These are phyloP conservation scores for Microchrysa polita DNA, from an alignment of 2,888 invertebrate species.

Conservation along the genomic window DNA sequence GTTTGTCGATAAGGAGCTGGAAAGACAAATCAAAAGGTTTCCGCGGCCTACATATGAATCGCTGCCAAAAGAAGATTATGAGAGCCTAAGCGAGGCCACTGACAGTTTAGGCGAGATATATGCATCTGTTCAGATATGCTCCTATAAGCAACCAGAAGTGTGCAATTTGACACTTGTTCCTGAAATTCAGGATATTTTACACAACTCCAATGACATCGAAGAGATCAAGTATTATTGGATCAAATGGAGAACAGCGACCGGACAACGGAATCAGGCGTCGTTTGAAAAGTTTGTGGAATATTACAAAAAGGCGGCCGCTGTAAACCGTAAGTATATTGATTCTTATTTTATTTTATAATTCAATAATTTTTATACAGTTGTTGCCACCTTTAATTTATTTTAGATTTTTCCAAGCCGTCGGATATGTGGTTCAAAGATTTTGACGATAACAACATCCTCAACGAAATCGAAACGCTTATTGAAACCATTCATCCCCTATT, in stretches of 20 bases:
- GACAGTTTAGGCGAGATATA: slow-evolving; percentile 80
- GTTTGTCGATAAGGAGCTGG: slow-evolving; percentile 72
- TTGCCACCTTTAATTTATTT: slow-evolving; percentile 15
- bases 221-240: slow-evolving; percentile 61
- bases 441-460: slow-evolving; percentile 64
- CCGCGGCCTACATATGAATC: slow-evolving; percentile 77
- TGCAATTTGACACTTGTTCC: slow-evolving; percentile 79
- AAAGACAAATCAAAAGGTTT: slow-evolving; percentile 78
- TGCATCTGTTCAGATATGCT: slow-evolving; percentile 79
- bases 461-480: slow-evolving; percentile 56
- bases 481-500: slow-evolving; percentile 56
- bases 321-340: slow-evolving; percentile 56
- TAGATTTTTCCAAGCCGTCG: slow-evolving; percentile 72
- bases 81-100: slow-evolving; percentile 69
- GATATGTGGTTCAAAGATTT: slow-evolving; percentile 77
- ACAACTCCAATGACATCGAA: slow-evolving; percentile 55
- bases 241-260: slow-evolving; percentile 59
- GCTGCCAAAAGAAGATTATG: slow-evolving; percentile 72
- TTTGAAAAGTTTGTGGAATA: slow-evolving; percentile 58
- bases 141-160: slow-evolving; percentile 68
- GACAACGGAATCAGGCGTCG: slow-evolving; percentile 53
- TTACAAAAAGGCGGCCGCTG: slow-evolving; percentile 57
- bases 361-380: no score
- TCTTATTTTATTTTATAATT: no score
- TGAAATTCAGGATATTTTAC: slow-evolving; percentile 58